Conservation (phyloP, 2,797 vertebrate genomes). For the Pachyuromys duprasi region DNA sequence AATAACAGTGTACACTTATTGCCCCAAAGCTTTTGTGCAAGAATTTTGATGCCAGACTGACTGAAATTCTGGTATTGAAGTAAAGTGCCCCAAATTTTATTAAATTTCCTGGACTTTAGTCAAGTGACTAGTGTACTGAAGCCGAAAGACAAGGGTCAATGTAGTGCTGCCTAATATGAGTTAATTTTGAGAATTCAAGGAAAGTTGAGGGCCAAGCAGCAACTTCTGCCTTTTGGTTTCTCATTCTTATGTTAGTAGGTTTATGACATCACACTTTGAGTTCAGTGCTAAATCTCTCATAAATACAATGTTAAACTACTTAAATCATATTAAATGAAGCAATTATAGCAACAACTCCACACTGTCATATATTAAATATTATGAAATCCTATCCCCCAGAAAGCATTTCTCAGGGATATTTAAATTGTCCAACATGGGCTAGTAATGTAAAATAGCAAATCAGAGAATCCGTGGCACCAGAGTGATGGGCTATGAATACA, state of each 20-base stretch:
- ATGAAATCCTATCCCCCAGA: not conserved
- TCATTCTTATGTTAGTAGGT: not conserved
- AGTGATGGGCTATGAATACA: not conserved
- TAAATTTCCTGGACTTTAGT: not conserved
- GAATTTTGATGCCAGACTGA: not conserved
- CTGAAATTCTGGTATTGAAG: not conserved
- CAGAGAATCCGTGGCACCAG: not conserved
- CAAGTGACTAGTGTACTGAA: not conserved
- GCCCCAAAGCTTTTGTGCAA: not conserved
- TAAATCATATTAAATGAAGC: not conserved
- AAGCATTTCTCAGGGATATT: not conserved
- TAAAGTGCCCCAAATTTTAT: not conserved
- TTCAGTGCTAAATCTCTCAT: not conserved
- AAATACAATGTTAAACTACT: slow-evolving; percentile 11
- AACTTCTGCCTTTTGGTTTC: not conserved
- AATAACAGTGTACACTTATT: not conserved
- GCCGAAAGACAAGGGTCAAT: not conserved
- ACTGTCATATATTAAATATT: not conserved
- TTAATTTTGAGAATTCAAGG: not conserved
- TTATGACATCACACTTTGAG: not conserved
- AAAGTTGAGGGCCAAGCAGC: not conserved
- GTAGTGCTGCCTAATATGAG: not conserved
- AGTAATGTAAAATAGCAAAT: not conserved
- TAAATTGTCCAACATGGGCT: not conserved
- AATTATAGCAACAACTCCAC: not conserved